These are phyloP conservation scores for Dasypolia templi DNA, from an alignment of 2,888 invertebrate genomes.

Conservation along the genomic window DNA sequence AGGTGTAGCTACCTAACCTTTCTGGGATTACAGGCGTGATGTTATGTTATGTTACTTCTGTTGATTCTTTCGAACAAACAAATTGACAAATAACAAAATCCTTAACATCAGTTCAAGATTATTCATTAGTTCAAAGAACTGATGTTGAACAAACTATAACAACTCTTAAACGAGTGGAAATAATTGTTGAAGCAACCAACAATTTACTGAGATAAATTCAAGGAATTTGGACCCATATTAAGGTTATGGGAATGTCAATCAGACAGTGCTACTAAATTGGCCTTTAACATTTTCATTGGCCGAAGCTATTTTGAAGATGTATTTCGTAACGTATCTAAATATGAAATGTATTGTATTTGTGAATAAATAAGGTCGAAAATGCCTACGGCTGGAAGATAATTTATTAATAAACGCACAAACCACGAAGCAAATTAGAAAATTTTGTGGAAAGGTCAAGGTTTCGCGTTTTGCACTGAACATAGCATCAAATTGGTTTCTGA, in stretches of 20 bases:
- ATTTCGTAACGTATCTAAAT: slow-evolving; percentile 60
- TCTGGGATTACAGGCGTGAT: no score
- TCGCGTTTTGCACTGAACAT: slow-evolving; percentile 81
- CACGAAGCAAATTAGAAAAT: slow-evolving; percentile 78
- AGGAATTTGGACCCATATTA: slow-evolving; percentile 63
- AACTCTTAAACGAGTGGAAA: slow-evolving; percentile 33
- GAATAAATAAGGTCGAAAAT: slow-evolving; percentile 73
- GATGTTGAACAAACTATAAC: slow-evolving; percentile 38
- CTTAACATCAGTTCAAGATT: slow-evolving; percentile 15
- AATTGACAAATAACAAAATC: neutral
- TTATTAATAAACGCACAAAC: slow-evolving; percentile 79
- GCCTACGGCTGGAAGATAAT: slow-evolving; percentile 58
- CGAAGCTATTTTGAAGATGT: slow-evolving; percentile 77
- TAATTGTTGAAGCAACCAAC: slow-evolving; percentile 26
- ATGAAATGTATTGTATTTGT: slow-evolving; percentile 70
- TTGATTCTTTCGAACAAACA: neutral
- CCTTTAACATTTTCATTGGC: slow-evolving; percentile 82
- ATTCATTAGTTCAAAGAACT: slow-evolving; percentile 34
- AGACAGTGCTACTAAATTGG: slow-evolving; percentile 72
- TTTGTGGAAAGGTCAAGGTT: slow-evolving; percentile 84
- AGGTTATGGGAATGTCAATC: slow-evolving; percentile 86
- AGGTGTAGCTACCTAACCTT: no score
- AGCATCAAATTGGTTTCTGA: slow-evolving; percentile 85
- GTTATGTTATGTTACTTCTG: no score
- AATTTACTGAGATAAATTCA: slow-evolving; percentile 32